Base-by-base conservation (phyloP, 2,888 invertebrate species). In the Elegia similella region DNA sequence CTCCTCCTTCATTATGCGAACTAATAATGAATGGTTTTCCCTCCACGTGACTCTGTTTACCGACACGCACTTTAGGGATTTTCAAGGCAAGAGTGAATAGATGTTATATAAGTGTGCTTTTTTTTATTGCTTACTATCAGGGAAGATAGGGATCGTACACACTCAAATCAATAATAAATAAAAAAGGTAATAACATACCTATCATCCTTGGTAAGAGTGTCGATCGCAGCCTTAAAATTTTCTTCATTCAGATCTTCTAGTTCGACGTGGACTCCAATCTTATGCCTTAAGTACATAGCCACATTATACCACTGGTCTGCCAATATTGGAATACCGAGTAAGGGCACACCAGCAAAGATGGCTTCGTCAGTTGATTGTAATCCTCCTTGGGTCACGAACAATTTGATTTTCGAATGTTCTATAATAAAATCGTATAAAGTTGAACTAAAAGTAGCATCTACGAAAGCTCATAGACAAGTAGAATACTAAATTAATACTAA, bases 341-440 rank as follows among this genome's bases (percentile, higher is more conserved):
- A 60, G 8, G 84, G 83, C 3, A 81, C 75, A 15, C 74, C 72
- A 7, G 77, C 75, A 8, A 70, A 69, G 16, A 87, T 76, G 0
- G 83, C 76, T 66, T 86, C 85, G 61, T 84, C 83, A 0, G 81
- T 70, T 0, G 85, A 84, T 61, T 84, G 84, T 6, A 83, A 56
- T 1, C 86, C 86, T 48, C 81, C 82, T 76, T 86, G 86, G 0
- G 80, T 82, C 12, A 85, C 75, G 59, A 87, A 88, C 2, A 83
- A 58, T 64, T 84, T 86, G 2, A 87, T 56, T 54, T 88, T 87
- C 10, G 80, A 77, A 62, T 88, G 87, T 42, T 62, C 75, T 75
- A 63, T 15, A 61, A 66, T 10, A 54, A 32, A 55, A 54, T 38
- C 23, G 23, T 23, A 23, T 2, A 23, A 5, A 3, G 23, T 23